Evolutionary conservation across 2,113 vertebrate genomes (phyloP), one percentile per base, ranked within the genome.

Genomic region (Aphyosemion australe): DNA sequence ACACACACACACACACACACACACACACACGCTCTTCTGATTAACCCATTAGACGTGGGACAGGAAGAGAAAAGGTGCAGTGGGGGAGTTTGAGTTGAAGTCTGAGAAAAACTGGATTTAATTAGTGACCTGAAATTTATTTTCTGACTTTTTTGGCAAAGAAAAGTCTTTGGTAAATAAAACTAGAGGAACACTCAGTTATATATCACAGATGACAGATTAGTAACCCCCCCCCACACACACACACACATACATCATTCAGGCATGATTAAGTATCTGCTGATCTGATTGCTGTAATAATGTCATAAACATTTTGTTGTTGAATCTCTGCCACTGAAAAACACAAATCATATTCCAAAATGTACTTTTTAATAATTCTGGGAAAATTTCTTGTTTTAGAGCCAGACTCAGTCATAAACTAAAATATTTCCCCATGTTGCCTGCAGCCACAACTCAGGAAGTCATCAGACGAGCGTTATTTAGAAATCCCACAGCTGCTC

Each of bases 41-140:
- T 66, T n/a, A 64, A 65, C 50, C 43, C 47, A 59, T 52, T 19
- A 65, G 69, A 57, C 50, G 32, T 51, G 32, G 34, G 43, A 59
- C 61, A 83, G 83, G 76, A 86, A 79, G 65, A 58, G 67, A 42
- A 66, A 42, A 37, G 12, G 20, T 15, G 50, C 21, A 12, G 74
- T 14, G 73, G 59, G 80, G 60, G 63, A 59, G 43, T 60, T 57
- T 46, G 42, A 47, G 61, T 43, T 73, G 21, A 53, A 58, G 71
- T 55, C 66, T 69, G 61, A 70, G 56, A 50, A 37, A 55, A 52
- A 71, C 48, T 63, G 5, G 37, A 61, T 78, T 45, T 75, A 69
- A 82, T 90, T 82, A 83, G 86, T 84, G 68, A 53, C 49, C 67
- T 42, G 11, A 58, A 74, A 73, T 85, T 58, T 79, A 47, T 72